Percentiles rank a stretch among this genome's conserved stretches.
Evolutionary conservation across 2,797 vertebrate species (phyloP).

Genomic region (Malacoctenus gilli): DNA sequence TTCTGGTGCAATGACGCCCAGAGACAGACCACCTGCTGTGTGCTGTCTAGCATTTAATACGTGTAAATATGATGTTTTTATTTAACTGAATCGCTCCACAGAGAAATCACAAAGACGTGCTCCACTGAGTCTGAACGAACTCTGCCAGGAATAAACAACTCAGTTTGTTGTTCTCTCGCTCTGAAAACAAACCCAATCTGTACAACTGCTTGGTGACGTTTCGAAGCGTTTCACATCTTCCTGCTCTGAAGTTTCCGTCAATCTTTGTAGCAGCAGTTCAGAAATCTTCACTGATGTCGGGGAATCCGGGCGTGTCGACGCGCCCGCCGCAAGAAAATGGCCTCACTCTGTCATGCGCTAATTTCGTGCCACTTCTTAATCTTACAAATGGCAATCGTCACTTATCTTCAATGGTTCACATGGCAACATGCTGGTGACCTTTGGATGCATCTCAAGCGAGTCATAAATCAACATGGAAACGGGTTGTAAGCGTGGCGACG

Average conservation of each 20-base stretch:
- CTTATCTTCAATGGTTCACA: conserved; percentile 1
- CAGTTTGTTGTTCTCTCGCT: neutral
- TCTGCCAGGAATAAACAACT: neutral
- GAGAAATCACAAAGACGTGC: neutral
- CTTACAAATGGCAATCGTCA: neutral
- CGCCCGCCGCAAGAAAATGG: no score
- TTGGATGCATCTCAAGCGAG: conserved; percentile 31
- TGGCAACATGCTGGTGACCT: conserved; percentile 11
- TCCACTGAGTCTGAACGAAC: neutral
- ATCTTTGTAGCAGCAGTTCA: no score
- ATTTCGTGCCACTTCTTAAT: neutral
- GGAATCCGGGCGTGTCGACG: no score
- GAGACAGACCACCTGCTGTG: neutral
- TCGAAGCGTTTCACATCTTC: no score
- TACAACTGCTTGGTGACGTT: no score
- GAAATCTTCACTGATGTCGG: no score
- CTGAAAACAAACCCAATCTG: neutral
- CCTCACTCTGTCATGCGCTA: no score
- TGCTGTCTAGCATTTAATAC: no score
- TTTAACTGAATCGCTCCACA: no score
- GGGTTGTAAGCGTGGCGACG: conserved; percentile 10
- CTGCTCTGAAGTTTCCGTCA: no score
- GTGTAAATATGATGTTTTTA: no score
- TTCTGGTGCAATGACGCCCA: neutral
- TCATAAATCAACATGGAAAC: conserved; percentile 14